These are phyloP conservation scores for Lochmaea crataegi DNA, from an alignment of 2,888 invertebrate genomes.

Conservation along the genomic window DNA sequence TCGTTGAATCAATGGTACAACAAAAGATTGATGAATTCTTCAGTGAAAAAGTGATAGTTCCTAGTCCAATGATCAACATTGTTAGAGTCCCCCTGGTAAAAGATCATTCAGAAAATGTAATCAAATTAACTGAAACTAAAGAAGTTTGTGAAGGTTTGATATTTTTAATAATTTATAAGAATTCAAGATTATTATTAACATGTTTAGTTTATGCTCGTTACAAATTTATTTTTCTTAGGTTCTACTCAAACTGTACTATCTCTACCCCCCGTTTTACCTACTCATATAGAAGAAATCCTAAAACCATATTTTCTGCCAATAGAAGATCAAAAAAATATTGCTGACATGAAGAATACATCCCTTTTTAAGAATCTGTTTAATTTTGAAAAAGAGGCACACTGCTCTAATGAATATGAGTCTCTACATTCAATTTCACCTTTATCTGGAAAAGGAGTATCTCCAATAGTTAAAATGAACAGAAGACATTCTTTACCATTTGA, in stretches of 20 bases:
- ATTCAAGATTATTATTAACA: neutral
- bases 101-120: slow-evolving; percentile 23
- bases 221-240: slow-evolving; percentile 62
- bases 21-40: slow-evolving; percentile 73
- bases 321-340: slow-evolving; percentile 55
- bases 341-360: slow-evolving; percentile 48
- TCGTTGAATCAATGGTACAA: slow-evolving; percentile 73
- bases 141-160: slow-evolving; percentile 44
- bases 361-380: slow-evolving; percentile 61
- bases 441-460: slow-evolving; percentile 51
- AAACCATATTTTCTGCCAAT: slow-evolving; percentile 73
- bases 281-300: slow-evolving; percentile 72
- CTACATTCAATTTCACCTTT: slow-evolving; percentile 7
- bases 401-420: slow-evolving; percentile 31
- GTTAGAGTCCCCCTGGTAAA: slow-evolving; percentile 44
- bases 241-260: slow-evolving; percentile 75
- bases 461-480: slow-evolving; percentile 49
- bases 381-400: slow-evolving; percentile 48
- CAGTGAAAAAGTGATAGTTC: slow-evolving; percentile 61
- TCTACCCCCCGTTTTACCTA: slow-evolving; percentile 73
- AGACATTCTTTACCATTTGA: slow-evolving; percentile 42
- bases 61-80: slow-evolving; percentile 60
- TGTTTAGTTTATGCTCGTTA: neutral
- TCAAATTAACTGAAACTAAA: slow-evolving; percentile 21
- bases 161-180: neutral